These are phyloP conservation scores for Syngnathus floridae DNA, from an alignment of 2,113 vertebrate genomes.

Conservation along the genomic window DNA sequence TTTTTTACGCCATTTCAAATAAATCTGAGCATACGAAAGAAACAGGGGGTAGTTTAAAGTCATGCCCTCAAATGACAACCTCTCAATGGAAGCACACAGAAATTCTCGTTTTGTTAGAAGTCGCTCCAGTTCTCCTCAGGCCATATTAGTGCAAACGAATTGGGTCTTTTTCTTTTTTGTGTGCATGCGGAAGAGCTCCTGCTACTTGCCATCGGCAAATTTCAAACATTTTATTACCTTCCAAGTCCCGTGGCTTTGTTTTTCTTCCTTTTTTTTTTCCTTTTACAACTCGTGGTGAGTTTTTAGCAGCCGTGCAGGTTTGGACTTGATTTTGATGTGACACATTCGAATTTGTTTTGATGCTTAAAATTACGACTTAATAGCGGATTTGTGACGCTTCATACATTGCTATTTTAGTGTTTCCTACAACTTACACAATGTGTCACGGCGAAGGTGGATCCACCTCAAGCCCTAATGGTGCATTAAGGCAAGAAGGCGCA, in stretches of 20 bases:
- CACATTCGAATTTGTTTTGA: not conserved
- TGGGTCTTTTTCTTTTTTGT: constrained; percentile 8
- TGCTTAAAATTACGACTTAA: too few relatives aligned
- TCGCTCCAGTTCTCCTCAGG: not conserved
- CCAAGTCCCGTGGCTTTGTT: constrained; percentile 27
- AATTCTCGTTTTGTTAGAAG: not conserved
- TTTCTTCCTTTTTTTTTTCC: not conserved
- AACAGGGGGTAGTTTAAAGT: not conserved
- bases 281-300: constrained; percentile 28
- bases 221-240: constrained; percentile 36
- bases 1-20: constrained; percentile 1
- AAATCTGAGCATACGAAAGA: not conserved
- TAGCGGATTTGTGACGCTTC: not conserved
- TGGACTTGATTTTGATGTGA: constrained; percentile 35
- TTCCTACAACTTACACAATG: not conserved
- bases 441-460: constrained; percentile 28
- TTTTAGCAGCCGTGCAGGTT: constrained; percentile 5
- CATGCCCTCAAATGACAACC: not conserved
- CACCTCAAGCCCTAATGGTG: constrained; percentile 32
- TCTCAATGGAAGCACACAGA: not conserved
- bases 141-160: constrained; percentile 3
- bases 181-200: constrained; percentile 12
- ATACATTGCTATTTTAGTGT: not conserved
- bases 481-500: constrained; percentile 53
- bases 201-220: constrained; percentile 32